Evolutionary conservation across 2,888 invertebrate species (phyloP).

Genomic region (Leptinotarsa juncta): DNA sequence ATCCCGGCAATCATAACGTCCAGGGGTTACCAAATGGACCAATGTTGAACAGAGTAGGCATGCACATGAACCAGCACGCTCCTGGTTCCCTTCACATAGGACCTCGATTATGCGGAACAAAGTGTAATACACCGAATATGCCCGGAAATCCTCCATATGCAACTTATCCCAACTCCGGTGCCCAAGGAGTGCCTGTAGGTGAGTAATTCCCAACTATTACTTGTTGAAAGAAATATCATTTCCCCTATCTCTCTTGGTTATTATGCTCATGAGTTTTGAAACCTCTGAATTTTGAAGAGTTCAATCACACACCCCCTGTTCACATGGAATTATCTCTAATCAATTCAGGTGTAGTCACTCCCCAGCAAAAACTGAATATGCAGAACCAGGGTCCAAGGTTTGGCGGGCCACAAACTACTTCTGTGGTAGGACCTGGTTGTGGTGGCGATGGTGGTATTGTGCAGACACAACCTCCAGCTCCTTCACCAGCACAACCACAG

Average conservation of each 20-base stretch:
- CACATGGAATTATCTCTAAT: neutral
- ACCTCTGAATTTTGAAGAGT: too few species aligned
- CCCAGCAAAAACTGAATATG: constrained; percentile 65
- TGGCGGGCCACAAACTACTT: constrained; percentile 60
- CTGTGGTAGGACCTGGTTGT: constrained; percentile 66
- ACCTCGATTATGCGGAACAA: constrained; percentile 72
- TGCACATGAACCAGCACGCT: constrained; percentile 65
- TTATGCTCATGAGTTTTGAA: too few species aligned
- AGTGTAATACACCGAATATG: constrained; percentile 70
- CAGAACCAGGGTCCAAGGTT: constrained; percentile 53
- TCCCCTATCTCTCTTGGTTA: too few species aligned
- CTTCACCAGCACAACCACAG: constrained; percentile 82
- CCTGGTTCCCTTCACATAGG: constrained; percentile 68
- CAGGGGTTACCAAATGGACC: constrained; percentile 84
- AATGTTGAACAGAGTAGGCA: constrained; percentile 70
- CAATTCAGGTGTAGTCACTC: constrained; percentile 67
- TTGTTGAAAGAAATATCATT: neutral
- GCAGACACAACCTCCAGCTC: constrained; percentile 81
- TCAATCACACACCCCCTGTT: neutral
- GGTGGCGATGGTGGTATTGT: constrained; percentile 76
- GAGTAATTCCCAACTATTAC: constrained; percentile 45
- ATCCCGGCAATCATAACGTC: constrained; percentile 62
- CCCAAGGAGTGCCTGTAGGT: constrained; percentile 65
- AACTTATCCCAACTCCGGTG: constrained; percentile 68
- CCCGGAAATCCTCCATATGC: constrained; percentile 64